These are phyloP conservation scores for Spermophilus dauricus DNA, from an alignment of 2,113 vertebrate species.

Conservation along the genomic window DNA sequence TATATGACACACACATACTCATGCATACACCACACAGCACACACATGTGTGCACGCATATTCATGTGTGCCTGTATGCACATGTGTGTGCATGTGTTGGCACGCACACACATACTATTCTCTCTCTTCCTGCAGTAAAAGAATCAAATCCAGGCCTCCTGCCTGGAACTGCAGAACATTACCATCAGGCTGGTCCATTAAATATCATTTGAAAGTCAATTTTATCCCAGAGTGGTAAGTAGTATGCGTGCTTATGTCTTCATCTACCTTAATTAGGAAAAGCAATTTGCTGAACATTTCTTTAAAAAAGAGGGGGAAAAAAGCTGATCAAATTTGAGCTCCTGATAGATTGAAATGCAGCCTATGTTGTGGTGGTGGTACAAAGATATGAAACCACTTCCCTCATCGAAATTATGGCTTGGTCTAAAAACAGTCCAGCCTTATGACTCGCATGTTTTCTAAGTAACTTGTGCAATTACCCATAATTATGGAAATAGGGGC, in stretches of 20 bases:
- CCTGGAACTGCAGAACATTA: conserved; percentile 77
- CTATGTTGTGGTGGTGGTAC: conserved; percentile 53
- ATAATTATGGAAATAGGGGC: conserved; percentile 69
- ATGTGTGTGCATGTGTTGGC: not conserved
- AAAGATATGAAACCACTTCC: conserved; percentile 69
- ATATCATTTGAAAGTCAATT: conserved; percentile 84
- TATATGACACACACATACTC: not conserved
- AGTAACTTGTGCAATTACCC: conserved; percentile 69
- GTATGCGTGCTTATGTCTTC: conserved; percentile 80
- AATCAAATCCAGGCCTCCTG: conserved; percentile 75
- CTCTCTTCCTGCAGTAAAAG: not conserved
- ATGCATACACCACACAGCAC: not conserved
- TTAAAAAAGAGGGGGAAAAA: conserved; percentile 38
- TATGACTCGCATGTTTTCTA: conserved; percentile 63
- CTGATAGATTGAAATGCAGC: conserved; percentile 69
- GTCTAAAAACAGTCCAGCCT: conserved; percentile 60
- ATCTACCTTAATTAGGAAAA: conserved; percentile 78
- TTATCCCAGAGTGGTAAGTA: conserved; percentile 79
- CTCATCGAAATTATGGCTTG: conserved; percentile 69
- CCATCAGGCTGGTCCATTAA: conserved; percentile 83
- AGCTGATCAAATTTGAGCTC: conserved; percentile 65
- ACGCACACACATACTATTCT: not conserved
- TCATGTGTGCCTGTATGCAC: not conserved
- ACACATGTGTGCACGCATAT: not conserved
- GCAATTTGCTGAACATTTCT: conserved; percentile 77